Conservation (phyloP, 2,113 vertebrate species). For the Xiphias gladius region DNA sequence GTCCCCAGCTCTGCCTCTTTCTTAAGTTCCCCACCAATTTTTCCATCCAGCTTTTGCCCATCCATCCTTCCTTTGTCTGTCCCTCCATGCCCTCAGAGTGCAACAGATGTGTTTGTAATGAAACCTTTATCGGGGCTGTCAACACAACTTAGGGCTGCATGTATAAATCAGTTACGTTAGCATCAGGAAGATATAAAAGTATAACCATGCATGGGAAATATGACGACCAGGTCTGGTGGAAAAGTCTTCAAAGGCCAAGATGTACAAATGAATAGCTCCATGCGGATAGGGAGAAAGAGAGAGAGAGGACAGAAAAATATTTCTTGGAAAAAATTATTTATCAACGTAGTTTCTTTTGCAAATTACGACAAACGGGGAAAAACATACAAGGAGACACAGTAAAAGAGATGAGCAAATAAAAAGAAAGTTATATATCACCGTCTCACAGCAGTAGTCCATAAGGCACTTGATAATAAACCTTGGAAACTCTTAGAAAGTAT, state of each 20-base stretch:
- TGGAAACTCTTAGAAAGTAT: slow-evolving; percentile 15
- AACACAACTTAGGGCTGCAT: not conserved
- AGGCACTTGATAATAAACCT: slow-evolving; percentile 7
- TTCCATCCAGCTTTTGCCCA: not conserved
- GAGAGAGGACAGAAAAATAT: not conserved
- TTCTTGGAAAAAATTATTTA: not conserved
- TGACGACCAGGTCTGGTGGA: slow-evolving; percentile 26
- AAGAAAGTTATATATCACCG: not conserved
- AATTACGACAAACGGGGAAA: not conserved
- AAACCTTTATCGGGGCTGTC: slow-evolving; percentile 51
- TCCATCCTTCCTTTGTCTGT: not conserved
- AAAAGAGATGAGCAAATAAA: not conserved
- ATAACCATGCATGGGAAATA: slow-evolving; percentile 39
- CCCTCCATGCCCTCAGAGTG: slow-evolving; percentile 5
- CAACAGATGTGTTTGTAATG: slow-evolving; percentile 66
- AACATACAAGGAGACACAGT: not conserved
- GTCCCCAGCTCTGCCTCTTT: not conserved
- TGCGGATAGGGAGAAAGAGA: not conserved
- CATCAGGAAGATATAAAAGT: slow-evolving; percentile 32
- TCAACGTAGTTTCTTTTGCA: not conserved
- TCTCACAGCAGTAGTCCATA: not conserved
- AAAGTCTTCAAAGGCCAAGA: slow-evolving; percentile 13
- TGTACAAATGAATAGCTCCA: slow-evolving; percentile 14
- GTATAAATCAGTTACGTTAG: slow-evolving; percentile 38
- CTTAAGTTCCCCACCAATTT: not conserved